A percentile compares a stretch with the other conserved stretches of the same genome.
phyloP scores from a whole-genome alignment of 2,113 vertebrate genomes.

The Chitala chitala region DNA sequence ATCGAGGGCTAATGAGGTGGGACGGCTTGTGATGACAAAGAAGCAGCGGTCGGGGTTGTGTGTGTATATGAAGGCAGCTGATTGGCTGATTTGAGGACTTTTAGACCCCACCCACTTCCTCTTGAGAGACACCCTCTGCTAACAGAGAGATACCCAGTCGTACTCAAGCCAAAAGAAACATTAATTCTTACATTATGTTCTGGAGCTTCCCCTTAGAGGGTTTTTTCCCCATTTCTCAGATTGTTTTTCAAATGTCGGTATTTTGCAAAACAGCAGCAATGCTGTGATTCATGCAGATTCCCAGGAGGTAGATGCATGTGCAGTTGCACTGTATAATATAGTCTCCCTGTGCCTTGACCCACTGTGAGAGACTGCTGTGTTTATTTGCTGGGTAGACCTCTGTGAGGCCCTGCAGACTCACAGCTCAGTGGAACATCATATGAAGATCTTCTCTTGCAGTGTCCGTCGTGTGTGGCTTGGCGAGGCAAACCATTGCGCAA shows the following conservation, averaged over 20 bases:
- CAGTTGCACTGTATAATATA: neutral
- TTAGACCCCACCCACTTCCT: too few species aligned
- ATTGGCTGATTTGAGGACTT: too few species aligned
- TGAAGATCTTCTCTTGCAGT: neutral
- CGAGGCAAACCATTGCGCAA: conserved; percentile 1
- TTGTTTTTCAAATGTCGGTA: neutral
- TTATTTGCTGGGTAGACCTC: neutral
- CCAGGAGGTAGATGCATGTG: neutral
- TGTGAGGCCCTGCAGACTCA: neutral
- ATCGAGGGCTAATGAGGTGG: too few species aligned
- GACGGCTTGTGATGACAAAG: too few species aligned
- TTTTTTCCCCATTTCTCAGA: conserved; percentile 19
- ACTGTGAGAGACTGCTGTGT: neutral
- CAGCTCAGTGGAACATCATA: neutral
- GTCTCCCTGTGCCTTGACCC: neutral
- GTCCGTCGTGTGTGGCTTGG: neutral
- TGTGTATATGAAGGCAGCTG: too few species aligned
- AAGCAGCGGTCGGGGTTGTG: too few species aligned
- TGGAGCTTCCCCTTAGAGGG: conserved; percentile 48
- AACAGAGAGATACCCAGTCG: neutral
- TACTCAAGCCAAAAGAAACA: conserved; percentile 14
- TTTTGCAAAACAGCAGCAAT: neutral
- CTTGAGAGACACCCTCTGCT: neutral
- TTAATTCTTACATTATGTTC: neutral
- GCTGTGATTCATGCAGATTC: neutral